Evolutionary conservation across 2,113 vertebrate genomes (phyloP).

Genomic region (Leptosomus discolor): DNA sequence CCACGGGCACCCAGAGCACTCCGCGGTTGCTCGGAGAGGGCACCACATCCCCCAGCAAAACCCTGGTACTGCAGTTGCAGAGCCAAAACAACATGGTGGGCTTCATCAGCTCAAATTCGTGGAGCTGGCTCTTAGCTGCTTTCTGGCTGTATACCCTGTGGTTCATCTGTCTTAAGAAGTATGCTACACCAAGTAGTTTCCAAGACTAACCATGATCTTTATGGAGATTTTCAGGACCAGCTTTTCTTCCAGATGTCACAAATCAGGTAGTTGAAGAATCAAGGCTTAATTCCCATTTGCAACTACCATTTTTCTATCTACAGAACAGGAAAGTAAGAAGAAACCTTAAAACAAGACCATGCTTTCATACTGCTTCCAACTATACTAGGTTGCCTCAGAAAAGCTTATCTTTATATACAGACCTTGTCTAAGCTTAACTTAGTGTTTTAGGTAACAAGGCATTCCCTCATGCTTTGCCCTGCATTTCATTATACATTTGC

Average conservation of each 20-base stretch:
- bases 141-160: not conserved
- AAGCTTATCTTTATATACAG: not conserved
- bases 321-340: not conserved
- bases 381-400: not conserved
- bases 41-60: rapidly evolving
- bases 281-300: not conserved
- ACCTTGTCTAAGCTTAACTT: not conserved
- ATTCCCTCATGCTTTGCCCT: not conserved
- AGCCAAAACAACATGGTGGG: not conserved
- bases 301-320: not conserved
- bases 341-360: not conserved
- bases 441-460: not conserved
- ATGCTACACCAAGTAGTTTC: not conserved
- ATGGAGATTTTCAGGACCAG: not conserved
- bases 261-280: not conserved
- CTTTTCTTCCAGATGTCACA: not conserved
- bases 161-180: not conserved
- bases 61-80: not conserved
- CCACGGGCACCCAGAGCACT: rapidly evolving
- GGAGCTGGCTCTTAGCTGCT: not conserved
- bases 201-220: not conserved
- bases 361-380: not conserved
- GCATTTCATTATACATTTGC: not conserved
- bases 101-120: not conserved
- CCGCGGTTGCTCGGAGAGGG: not conserved